Conservation (phyloP, 2,797 vertebrate genomes). For the Dendrocincla fuliginosa region DNA sequence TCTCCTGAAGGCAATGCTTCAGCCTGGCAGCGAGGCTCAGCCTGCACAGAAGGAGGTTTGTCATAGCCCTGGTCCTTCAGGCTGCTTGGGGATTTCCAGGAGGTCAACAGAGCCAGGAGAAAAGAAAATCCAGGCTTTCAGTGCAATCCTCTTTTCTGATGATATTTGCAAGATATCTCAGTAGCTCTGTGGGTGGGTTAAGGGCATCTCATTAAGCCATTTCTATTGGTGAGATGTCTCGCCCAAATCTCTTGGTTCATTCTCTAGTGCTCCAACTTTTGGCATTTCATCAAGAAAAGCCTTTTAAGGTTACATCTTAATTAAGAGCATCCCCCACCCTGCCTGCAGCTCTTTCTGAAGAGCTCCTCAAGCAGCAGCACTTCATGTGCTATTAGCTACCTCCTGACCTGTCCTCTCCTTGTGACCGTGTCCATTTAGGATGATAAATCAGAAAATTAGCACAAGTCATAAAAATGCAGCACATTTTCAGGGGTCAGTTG, state of each 20-base stretch:
- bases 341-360: background rate
- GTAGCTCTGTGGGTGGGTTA: background rate
- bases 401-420: background rate
- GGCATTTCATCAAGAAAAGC: slow-evolving; percentile 19
- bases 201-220: background rate
- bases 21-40: background rate
- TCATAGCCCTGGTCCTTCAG: background rate
- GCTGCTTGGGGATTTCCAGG: background rate
- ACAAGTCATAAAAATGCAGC: background rate
- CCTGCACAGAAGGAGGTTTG: background rate
- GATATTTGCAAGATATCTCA: background rate
- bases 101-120: background rate
- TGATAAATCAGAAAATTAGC: background rate
- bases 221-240: background rate
- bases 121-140: background rate
- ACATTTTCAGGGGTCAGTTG: background rate
- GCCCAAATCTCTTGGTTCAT: background rate
- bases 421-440: background rate
- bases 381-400: background rate
- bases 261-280: background rate
- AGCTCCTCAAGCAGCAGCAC: background rate
- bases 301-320: background rate
- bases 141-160: background rate
- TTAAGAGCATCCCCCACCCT: background rate
- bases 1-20: background rate